Base-by-base conservation (phyloP, 2,888 invertebrate genomes). In the Hipparchia semele region DNA sequence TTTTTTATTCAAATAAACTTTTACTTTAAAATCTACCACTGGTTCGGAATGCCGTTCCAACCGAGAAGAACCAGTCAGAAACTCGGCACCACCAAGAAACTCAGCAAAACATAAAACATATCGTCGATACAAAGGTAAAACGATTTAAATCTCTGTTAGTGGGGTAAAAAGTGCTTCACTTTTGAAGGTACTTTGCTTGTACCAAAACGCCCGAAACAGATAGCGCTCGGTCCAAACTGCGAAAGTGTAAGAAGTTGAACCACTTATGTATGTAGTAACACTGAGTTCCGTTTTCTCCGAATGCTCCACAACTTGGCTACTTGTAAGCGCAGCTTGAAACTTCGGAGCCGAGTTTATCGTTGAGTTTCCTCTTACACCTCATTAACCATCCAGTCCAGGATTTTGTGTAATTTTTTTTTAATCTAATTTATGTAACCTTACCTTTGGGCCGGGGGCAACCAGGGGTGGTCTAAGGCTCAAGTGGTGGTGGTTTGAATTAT, bases 351-450 rank as follows among this genome's bases (percentile, higher is more conserved):
- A 23, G 39, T 54, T 56, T 13, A 61, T 62, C 62, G 12, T n/a
- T 61, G 33, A 56, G n/a, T 68, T 72, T 33, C 49, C 67, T 62
- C 72, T 72, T 33, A 56, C 67, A 72, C 72, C 56, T 68, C 61
- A 45, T 46, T 9, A 7, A 56, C 49, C 62, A 68, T 23, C 23
- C 23, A 23, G 23, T 0, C 23, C 23, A 23, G 23, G 23, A 23
- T 23, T 23, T 23, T 23, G 23, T 23, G 23, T 23, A 23, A 23
- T 23, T 23, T 23, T 23, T 23, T 23, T 23, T 23, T 23, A 23
- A 23, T 23, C 23, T 23, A 23, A 23, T 23, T 23, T 23, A 23
- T 23, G 23, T 23, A 23, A 23, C 23, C 23, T 65, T 58, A 56
- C 68, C 61, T 61, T 49, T 49, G 64, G 46, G 13, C 23, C 23